Conservation (phyloP, 2,797 vertebrate species). For the Paguma larvata region DNA sequence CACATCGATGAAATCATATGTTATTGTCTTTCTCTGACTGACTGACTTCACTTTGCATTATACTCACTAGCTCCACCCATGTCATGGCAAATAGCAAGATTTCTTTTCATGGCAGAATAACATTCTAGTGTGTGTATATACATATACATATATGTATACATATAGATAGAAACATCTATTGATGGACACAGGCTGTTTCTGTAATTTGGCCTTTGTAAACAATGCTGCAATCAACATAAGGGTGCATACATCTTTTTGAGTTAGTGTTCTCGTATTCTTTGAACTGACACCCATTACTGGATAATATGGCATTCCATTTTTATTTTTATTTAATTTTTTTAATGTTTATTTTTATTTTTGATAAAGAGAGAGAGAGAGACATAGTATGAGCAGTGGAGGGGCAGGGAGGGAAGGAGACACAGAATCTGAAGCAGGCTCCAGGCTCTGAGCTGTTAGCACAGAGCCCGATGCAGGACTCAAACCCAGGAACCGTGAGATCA, state of each 20-base stretch:
- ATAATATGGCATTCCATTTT: neutral
- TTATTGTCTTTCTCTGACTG: neutral
- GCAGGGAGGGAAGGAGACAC: too few relatives aligned
- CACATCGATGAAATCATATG: neutral
- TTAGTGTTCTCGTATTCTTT: neutral
- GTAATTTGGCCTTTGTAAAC: neutral
- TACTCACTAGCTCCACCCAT: neutral
- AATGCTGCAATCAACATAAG: neutral
- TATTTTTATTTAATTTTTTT: neutral
- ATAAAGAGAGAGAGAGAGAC: too few relatives aligned
- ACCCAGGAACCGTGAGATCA: too few relatives aligned
- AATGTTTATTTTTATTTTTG: too few relatives aligned
- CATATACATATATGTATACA: neutral
- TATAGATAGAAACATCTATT: neutral
- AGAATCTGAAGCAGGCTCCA: too few relatives aligned
- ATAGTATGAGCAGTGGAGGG: too few relatives aligned
- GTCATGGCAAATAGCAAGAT: neutral
- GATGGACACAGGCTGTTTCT: neutral
- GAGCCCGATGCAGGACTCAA: too few relatives aligned
- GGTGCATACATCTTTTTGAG: neutral
- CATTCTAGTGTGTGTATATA: neutral
- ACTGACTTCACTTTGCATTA: neutral
- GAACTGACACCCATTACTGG: neutral
- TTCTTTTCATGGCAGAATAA: neutral
- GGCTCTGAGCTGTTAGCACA: too few relatives aligned